Evolutionary conservation across 2,113 vertebrate species (phyloP).

Genomic region (Burhinus bistriatus): DNA sequence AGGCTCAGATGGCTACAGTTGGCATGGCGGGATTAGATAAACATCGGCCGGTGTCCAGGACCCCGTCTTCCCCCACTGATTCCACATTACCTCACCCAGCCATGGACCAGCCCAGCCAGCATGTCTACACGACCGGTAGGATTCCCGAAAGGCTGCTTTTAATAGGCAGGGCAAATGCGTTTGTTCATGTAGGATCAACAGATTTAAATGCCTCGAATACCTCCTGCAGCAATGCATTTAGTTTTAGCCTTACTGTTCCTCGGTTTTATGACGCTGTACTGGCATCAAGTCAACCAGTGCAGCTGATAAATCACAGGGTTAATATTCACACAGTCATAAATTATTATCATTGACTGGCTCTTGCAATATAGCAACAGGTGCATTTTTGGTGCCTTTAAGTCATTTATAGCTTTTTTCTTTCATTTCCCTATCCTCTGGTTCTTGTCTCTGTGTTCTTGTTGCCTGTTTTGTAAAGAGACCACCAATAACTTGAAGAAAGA

Average conservation of each 20-base stretch:
- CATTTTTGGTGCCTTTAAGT: conserved; percentile 43
- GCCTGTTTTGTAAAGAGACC: background rate
- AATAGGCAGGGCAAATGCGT: conserved; percentile 78
- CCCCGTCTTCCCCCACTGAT: conserved; percentile 70
- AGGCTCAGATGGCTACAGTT: conserved; percentile 71
- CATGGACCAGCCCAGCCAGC: conserved; percentile 74
- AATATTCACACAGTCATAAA: conserved; percentile 79
- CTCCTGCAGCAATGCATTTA: conserved; percentile 71
- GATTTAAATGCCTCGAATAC: conserved; percentile 86
- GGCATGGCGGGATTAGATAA: conserved; percentile 79
- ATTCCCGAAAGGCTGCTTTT: conserved; percentile 73
- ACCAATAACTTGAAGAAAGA: background rate
- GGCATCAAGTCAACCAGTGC: conserved; percentile 77
- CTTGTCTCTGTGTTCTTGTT: background rate
- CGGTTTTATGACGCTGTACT: conserved; percentile 76
- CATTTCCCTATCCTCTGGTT: background rate
- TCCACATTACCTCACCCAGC: conserved; percentile 71
- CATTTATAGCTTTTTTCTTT: conserved; percentile 4
- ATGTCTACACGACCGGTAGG: conserved; percentile 78
- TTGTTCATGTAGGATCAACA: conserved; percentile 80
- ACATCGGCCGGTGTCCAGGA: conserved; percentile 70
- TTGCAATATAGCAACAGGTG: conserved; percentile 74
- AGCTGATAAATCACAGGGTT: conserved; percentile 76
- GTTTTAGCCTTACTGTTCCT: conserved; percentile 66
- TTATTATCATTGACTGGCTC: conserved; percentile 67